Percentiles rank a stretch among this genome's conserved stretches.
These are phyloP conservation scores for Eospalax fontanierii DNA, from an alignment of 2,797 vertebrate species.

Conservation along the genomic window DNA sequence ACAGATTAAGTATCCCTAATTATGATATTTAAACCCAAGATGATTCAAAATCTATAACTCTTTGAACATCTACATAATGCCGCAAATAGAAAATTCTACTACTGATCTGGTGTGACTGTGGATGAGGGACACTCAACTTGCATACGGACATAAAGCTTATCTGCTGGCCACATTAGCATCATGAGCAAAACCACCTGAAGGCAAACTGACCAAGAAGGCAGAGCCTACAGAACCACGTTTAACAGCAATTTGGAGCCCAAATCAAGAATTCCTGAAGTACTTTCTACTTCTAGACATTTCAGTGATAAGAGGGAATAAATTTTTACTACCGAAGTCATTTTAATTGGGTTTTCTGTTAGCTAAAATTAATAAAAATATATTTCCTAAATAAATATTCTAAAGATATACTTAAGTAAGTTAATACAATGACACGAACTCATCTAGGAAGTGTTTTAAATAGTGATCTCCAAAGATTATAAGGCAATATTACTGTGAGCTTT, in stretches of 20 bases:
- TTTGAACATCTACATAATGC: not conserved
- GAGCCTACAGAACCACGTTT: constrained; percentile 12
- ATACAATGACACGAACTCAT: constrained; percentile 39
- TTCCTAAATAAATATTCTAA: not conserved
- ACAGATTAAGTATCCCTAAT: constrained; percentile 21
- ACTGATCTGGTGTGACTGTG: not conserved
- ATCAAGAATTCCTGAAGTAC: constrained; percentile 3
- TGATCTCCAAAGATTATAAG: constrained; percentile 13
- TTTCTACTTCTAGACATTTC: constrained; percentile 24
- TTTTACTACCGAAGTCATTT: constrained; percentile 48
- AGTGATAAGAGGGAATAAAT: constrained; percentile 24
- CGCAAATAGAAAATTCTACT: not conserved
- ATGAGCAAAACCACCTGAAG: not conserved
- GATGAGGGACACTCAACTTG: not conserved
- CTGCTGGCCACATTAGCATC: constrained; percentile 20
- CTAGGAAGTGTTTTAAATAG: constrained; percentile 45
- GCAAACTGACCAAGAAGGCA: not conserved
- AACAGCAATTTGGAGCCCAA: not conserved
- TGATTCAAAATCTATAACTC: not conserved
- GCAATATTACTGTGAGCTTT: constrained; percentile 27
- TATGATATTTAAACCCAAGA: not conserved
- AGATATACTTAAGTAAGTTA: constrained; percentile 46
- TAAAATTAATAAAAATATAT: constrained; percentile 47
- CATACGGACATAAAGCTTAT: not conserved
- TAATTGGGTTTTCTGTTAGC: constrained; percentile 46